A percentile compares a stretch with the other conserved stretches of the same genome.
These are phyloP conservation scores for Manis crassicaudata DNA, from an alignment of 2,797 vertebrate species.

Conservation along the genomic window DNA sequence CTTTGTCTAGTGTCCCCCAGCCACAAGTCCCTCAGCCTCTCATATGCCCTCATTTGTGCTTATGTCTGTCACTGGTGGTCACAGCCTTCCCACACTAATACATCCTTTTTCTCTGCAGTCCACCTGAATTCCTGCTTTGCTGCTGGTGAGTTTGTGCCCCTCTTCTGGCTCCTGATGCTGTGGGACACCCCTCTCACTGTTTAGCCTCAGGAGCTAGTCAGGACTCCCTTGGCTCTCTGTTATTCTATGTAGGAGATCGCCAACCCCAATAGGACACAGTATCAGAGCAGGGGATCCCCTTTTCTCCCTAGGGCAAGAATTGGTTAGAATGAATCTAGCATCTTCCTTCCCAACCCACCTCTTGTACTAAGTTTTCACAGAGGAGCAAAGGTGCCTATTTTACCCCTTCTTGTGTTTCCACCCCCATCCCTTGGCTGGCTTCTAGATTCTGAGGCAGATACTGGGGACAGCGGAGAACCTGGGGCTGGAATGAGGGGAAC, in stretches of 20 bases:
- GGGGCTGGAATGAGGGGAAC: not conserved
- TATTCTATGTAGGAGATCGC: not conserved
- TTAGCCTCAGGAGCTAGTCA: not conserved
- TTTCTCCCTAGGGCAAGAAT: not conserved
- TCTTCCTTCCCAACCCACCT: not conserved
- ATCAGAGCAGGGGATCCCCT: not conserved
- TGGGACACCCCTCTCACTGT: not conserved
- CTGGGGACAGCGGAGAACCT: not conserved
- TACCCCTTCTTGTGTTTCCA: not conserved
- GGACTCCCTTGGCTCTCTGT: not conserved
- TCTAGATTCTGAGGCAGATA: not conserved
- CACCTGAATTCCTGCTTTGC: slow-evolving; percentile 62
- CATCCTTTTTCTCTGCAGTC: slow-evolving; percentile 63
- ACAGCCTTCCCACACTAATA: not conserved
- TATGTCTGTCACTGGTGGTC: not conserved
- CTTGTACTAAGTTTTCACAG: not conserved
- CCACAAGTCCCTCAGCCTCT: not conserved
- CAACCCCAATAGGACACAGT: not conserved
- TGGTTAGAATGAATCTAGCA: not conserved
- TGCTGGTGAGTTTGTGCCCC: slow-evolving; percentile 66
- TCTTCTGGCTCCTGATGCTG: not conserved
- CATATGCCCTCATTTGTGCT: not conserved
- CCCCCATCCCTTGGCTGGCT: not conserved
- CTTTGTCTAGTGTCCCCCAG: not conserved
- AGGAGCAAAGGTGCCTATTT: not conserved